Base-by-base conservation (phyloP, 2,888 invertebrate species). In the Eurytoma adleriae region DNA sequence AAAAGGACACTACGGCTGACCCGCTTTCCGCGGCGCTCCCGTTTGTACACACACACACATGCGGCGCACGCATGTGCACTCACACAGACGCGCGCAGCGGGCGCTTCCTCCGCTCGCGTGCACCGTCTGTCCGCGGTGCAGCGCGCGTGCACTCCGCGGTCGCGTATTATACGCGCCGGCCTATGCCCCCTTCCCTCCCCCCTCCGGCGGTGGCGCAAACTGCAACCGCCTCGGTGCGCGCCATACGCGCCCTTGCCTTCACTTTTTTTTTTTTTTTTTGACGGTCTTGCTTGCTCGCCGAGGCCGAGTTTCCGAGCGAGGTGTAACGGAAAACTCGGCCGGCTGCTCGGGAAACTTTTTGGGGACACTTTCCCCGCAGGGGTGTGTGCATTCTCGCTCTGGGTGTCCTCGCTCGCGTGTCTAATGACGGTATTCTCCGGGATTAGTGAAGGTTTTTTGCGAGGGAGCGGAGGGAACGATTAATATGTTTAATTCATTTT, bases 321-420 rank as follows among this genome's bases (percentile, higher is more conserved):
- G n/a, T 50, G 14, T 56, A 68, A 75, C 75, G 67, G 67, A 68
- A 74, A 68, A 59, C 57, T 48, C 75, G 48, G 57, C 56, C 64
- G 64, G 24, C 73, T 40, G 67, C 50, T 14, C 57, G 74, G 67
- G 67, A 75, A 67, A 52, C 48, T 54, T 27, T 75, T 27, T 67
- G 54, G 27, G 18, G 30, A 1, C 18, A 4, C 16, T 27, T 61
- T 61, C 62, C 64, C 13, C 30, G 24, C 5, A 40, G 3, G 14
- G 2, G 14, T 30, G 30, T 13, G 27, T 18, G 24, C 3, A 7
- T n/a, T 3, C 4, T 27, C 0, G 48, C 10, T 14, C n/a, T 66
- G 30, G 14, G 16, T 64, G 4, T 64, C 40, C 7, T 24, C 24
- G 24, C 24, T 24, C 24, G 24, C 24, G 24, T 24, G 24, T 24